phyloP scores from a whole-genome alignment of 2,888 invertebrate genomes.

The Lobophora halterata region DNA sequence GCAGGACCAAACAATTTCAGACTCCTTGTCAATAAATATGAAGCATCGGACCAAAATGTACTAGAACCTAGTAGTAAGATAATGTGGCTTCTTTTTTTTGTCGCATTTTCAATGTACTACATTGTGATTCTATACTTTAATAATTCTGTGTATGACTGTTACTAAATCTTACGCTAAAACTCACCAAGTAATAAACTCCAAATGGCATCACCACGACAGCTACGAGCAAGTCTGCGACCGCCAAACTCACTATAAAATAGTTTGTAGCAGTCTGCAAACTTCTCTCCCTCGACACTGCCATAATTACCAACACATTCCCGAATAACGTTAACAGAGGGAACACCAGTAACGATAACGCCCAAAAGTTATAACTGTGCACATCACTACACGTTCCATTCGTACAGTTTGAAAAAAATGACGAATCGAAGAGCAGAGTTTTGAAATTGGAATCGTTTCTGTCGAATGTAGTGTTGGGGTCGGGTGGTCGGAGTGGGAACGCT shows the following conservation, averaged over 20 bases:
- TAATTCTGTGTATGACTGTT: no score
- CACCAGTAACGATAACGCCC: conserved; percentile 92
- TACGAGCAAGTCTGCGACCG: conserved; percentile 97
- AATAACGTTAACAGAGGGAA: conserved; percentile 96
- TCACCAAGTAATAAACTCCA: conserved; percentile 99
- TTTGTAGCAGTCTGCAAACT: conserved; percentile 98
- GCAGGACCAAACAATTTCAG: no score
- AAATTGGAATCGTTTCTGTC: conserved; percentile 42
- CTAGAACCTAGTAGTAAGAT: no score
- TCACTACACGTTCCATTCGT: conserved; percentile 63
- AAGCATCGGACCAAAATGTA: no score
- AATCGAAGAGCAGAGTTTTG: conserved; percentile 48
- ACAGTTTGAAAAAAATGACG: conserved; percentile 54
- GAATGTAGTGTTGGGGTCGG: conserved; percentile 40
- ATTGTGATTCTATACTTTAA: no score
- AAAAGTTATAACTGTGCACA: conserved; percentile 84
- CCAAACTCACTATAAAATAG: conserved; percentile 99
- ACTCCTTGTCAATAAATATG: no score
- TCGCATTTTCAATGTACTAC: no score
- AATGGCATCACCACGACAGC: conserved; percentile 99
- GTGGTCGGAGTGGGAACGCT: conserved; percentile 43
- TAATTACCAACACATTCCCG: conserved; percentile 97
- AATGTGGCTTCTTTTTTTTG: neutral
- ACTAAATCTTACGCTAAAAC: conserved; percentile 58
- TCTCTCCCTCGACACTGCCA: conserved; percentile 95